A percentile compares a stretch with the other conserved stretches of the same genome.
phyloP scores from a whole-genome alignment of 2,113 vertebrate genomes.

The Rhinopomastus cyanomelas region DNA sequence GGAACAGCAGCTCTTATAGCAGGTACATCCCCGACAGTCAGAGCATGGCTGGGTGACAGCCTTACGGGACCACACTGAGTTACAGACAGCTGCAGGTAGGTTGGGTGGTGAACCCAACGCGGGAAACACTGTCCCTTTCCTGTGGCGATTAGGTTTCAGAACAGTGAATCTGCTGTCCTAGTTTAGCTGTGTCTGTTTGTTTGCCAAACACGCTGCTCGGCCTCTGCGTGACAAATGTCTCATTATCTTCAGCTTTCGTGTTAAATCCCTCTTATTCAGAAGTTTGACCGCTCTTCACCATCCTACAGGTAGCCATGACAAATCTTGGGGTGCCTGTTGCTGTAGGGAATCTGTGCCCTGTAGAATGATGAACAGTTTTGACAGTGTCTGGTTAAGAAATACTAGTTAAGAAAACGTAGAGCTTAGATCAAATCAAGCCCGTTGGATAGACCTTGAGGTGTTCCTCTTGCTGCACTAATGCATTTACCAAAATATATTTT shows the following conservation, averaged over 20 bases:
- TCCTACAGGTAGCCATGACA: background rate
- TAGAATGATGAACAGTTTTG: background rate
- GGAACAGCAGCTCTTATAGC: background rate
- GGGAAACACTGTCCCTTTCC: background rate
- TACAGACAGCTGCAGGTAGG: background rate
- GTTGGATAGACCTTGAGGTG: background rate
- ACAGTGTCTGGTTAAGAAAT: background rate
- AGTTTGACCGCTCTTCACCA: background rate
- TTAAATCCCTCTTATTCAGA: background rate
- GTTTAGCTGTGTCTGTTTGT: background rate
- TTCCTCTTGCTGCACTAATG: background rate
- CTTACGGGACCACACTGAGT: accelerated
- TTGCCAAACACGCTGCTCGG: background rate
- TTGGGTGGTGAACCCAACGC: background rate
- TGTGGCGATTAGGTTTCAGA: background rate
- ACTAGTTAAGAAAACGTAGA: background rate
- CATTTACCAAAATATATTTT: background rate
- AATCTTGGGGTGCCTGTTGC: background rate
- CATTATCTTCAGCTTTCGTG: background rate
- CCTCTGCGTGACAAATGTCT: background rate
- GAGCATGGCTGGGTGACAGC: background rate
- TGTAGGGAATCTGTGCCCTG: background rate
- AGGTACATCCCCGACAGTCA: background rate
- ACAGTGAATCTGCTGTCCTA: background rate
- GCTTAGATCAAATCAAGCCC: background rate